Evolutionary conservation across 2,797 vertebrate genomes (phyloP).

Genomic region (Enteromius treurensis): DNA sequence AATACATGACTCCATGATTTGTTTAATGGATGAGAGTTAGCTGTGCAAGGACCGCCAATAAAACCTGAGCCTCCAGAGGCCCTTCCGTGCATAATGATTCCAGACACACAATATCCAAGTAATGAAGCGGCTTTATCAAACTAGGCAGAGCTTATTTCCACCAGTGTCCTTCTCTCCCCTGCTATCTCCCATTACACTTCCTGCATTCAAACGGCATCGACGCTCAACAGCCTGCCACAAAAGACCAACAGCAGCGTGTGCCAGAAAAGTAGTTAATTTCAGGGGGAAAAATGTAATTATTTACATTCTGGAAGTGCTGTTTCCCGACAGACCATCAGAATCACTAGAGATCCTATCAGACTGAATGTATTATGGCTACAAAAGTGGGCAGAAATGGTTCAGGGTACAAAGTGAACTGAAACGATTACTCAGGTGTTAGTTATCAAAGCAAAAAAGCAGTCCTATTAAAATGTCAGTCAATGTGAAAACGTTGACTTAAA

Average conservation of each 20-base stretch:
- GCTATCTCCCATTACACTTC: conserved; percentile 57
- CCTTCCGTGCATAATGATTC: conserved; percentile 80
- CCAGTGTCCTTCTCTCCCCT: conserved; percentile 60
- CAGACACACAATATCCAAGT: conserved; percentile 78
- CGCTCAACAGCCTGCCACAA: conserved; percentile 45
- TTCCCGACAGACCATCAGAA: conserved; percentile 25
- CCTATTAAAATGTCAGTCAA: background rate
- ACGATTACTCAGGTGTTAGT: background rate
- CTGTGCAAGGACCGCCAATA: conserved; percentile 78
- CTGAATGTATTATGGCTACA: conserved; percentile 30
- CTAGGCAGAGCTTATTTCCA: conserved; percentile 76
- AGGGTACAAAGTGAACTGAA: background rate
- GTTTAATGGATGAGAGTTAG: conserved; percentile 82
- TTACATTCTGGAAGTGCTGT: conserved; percentile 26
- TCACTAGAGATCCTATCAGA: conserved; percentile 39
- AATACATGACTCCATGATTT: conserved; percentile 82
- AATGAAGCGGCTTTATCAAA: conserved; percentile 81
- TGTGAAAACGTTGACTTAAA: background rate
- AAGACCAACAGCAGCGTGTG: conserved; percentile 64
- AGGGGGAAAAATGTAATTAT: conserved; percentile 48
- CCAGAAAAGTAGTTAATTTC: conserved; percentile 46
- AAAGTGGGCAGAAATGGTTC: background rate
- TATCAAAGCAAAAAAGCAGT: background rate
- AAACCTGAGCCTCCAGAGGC: conserved; percentile 76
- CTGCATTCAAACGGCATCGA: conserved; percentile 46